Base-by-base conservation (phyloP, 2,888 invertebrate genomes). In the Fragum fragum region DNA sequence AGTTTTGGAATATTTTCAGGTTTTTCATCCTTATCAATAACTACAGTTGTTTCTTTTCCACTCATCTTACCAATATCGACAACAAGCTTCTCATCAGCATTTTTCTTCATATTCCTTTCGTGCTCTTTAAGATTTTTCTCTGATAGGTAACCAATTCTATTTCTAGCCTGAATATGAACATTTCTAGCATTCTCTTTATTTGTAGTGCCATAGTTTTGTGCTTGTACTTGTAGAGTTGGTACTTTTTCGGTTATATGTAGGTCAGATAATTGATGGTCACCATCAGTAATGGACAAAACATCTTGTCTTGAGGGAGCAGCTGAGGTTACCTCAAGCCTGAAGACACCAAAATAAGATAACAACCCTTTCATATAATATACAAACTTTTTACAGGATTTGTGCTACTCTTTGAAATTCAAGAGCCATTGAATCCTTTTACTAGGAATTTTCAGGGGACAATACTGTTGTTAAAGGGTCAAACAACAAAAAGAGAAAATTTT, bases 291-390 rank as follows among this genome's bases (percentile, higher is more conserved):
- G 21, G 57, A 71, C 55, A 84, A 59, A 28, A 84, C 73, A 1
- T 78, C 79, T 36, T 78, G 78, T 70, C 84, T 75, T 14, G 84
- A 73, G 18, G 80, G 80, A 1, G 55, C 26, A 29, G 79, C 53
- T n/a, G 61, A 36, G 14, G 78, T 75, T 26, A 61, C 76, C 61
- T 83, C 83, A 29, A 83, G 55, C 23, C 83, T 83, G 52, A 5
- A 75, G n/a, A n/a, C n/a, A n/a, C n/a, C n/a, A n/a, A n/a, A n/a
- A n/a, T n/a, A n/a, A n/a, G n/a, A n/a, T n/a, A n/a, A n/a, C n/a
- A n/a, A n/a, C n/a, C n/a, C n/a, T n/a, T n/a, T n/a, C n/a, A n/a
- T n/a, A n/a, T n/a, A n/a, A n/a, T n/a, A n/a, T n/a, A n/a, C n/a
- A n/a, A n/a, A n/a, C n/a, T n/a, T n/a, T n/a, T n/a, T n/a, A n/a